Base-by-base conservation (phyloP, 2,888 invertebrate genomes). In the Eilema sororculum region DNA sequence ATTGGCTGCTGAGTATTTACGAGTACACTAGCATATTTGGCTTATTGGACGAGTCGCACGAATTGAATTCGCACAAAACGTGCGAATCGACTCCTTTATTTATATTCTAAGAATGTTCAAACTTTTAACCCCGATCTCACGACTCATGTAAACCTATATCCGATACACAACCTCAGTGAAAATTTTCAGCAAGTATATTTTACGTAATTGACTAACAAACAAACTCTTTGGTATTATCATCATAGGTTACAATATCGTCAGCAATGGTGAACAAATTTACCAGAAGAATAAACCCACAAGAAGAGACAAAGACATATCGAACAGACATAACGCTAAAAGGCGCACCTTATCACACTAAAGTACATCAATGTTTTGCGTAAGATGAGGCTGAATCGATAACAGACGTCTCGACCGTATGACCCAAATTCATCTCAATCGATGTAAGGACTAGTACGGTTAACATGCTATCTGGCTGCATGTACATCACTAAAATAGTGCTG, bases 321-420 rank as follows among this genome's bases (percentile, higher is more conserved):
- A 22, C n/a, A 28, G 12, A 41, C 28, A 64, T 16, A 60, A 5
- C 57, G 30, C 61, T 68, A 33, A 30, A 65, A 61, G 56, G n/a
- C 16, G 37, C 60, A 33, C 57, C 25, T 70, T 70, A 70, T 70
- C 69, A 41, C 33, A 33, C 52, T 57, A 16, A 64, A 59, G 67
- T 73, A 69, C 73, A 73, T 66, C 68, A 74, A 71, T 67, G 62
- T 84, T 88, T 89, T 87, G 88, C 88, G 89, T 89, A 89, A 91
- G 90, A 91, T 90, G 84, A 22, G 25, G 86, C 82, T 86, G 88
- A 91, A 93, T 93, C 93, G 91, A 93, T 93, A 90, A 78, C 84
- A 84, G 80, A 85, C 88, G 90, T 89, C 90, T 89, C 90, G 91
- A 84, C 91, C 85, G 88, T 88, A 84, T 90, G 92, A 93, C 93